phyloP scores from a whole-genome alignment of 2,888 invertebrate genomes.

The Epicampocera succincta region DNA sequence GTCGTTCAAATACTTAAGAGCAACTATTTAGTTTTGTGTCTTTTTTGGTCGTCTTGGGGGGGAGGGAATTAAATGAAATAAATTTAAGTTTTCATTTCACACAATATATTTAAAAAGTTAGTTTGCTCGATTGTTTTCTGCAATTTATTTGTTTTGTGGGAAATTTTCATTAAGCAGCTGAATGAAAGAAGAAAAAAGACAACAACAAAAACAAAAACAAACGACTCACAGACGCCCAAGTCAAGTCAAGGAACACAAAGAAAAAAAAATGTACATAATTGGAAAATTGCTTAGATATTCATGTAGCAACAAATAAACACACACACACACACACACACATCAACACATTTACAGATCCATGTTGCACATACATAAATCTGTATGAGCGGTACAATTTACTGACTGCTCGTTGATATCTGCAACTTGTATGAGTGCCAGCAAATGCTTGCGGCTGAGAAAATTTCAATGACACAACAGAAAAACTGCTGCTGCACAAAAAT shows the following conservation, averaged over 20 bases:
- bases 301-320: too few relatives aligned
- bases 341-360: background rate
- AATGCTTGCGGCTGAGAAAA: constrained; percentile 45
- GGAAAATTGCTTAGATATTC: constrained; percentile 64
- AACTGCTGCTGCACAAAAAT: background rate
- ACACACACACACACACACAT: background rate
- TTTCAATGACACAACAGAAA: constrained; percentile 58
- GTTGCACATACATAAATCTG: too few relatives aligned
- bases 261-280: constrained; percentile 59
- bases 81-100: constrained; percentile 10
- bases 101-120: background rate
- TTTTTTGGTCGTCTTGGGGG: constrained; percentile 27
- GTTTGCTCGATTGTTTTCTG: constrained; percentile 6
- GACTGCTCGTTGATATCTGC: background rate
- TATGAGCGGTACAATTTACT: constrained; percentile 2
- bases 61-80: constrained; percentile 53
- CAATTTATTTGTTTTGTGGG: constrained; percentile 66
- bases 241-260: constrained; percentile 55
- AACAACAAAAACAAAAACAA: background rate
- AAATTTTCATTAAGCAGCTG: constrained; percentile 63
- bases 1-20: background rate
- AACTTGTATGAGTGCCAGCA: background rate
- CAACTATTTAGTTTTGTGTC: background rate
- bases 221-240: constrained; percentile 32
- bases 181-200: constrained; percentile 2